Percentiles rank a stretch among this genome's conserved stretches.
These are phyloP conservation scores for Anarrhichthys ocellatus DNA, from an alignment of 2,113 vertebrate species.

Conservation along the genomic window DNA sequence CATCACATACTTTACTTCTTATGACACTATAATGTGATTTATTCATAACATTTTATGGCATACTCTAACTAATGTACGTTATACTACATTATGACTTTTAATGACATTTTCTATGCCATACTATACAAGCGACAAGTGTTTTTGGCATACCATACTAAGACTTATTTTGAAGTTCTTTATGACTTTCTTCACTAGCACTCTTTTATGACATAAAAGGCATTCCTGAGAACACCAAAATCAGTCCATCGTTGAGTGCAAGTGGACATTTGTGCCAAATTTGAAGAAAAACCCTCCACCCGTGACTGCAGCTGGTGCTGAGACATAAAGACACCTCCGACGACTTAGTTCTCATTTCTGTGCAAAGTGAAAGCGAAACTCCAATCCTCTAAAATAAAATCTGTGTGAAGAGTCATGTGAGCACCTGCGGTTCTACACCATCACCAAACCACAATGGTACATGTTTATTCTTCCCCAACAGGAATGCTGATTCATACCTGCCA, in stretches of 20 bases:
- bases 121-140: too few relatives aligned
- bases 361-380: constrained; percentile 18
- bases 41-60: too few relatives aligned
- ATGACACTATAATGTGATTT: too few relatives aligned
- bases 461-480: neutral
- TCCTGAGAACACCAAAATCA: too few relatives aligned
- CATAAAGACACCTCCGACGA: neutral
- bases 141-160: too few relatives aligned
- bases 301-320: neutral
- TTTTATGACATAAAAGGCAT: too few relatives aligned
- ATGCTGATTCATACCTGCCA: constrained; percentile 86
- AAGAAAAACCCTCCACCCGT: neutral
- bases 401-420: neutral
- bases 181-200: too few relatives aligned
- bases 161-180: too few relatives aligned
- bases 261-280: neutral
- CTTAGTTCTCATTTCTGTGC: neutral
- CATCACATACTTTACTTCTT: neutral
- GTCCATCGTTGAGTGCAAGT: neutral
- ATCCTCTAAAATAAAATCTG: neutral
- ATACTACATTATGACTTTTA: too few relatives aligned
- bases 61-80: too few relatives aligned
- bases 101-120: too few relatives aligned
- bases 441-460: neutral
- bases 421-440: neutral